Conservation (phyloP, 2,888 invertebrate genomes). For the Aporophyla nigra region DNA sequence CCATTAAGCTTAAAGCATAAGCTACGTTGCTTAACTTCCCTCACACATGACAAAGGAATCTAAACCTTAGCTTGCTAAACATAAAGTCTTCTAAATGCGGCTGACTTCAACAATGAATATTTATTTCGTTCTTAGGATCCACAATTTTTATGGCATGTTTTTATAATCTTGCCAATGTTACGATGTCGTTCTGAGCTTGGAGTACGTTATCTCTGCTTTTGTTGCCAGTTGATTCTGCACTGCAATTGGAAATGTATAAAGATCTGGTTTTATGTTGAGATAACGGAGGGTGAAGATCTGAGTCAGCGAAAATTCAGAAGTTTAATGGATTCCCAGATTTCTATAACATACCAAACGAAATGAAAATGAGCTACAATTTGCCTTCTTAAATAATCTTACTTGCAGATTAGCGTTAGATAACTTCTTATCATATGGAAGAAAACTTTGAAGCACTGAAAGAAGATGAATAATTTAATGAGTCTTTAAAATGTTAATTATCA, state of each 20-base stretch:
- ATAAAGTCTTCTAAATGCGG: constrained; percentile 31
- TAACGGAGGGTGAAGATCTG: constrained; percentile 11
- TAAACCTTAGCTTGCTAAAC: constrained; percentile 32
- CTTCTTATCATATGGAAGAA: not conserved
- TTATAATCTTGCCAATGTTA: constrained; percentile 80
- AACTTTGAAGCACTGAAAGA: not conserved
- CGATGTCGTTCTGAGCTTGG: constrained; percentile 65
- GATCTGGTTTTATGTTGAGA: constrained; percentile 41
- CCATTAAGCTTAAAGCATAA: constrained; percentile 76
- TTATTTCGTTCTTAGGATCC: constrained; percentile 74
- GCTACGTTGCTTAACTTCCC: constrained; percentile 64
- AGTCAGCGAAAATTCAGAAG: constrained; percentile 4
- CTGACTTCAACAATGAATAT: constrained; percentile 67
- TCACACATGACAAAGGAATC: constrained; percentile 43
- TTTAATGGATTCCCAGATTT: not conserved
- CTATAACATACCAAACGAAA: not conserved
- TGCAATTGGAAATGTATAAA: constrained; percentile 49
- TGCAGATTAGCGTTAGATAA: not conserved
- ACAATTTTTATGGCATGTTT: constrained; percentile 79
- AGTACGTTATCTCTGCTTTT: constrained; percentile 61
- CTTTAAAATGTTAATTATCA: not conserved
- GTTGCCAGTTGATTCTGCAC: constrained; percentile 52
- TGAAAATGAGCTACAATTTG: not conserved
- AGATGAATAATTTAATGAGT: not conserved
- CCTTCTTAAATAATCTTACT: not conserved